Conservation (phyloP, 2,888 invertebrate genomes). For the Acanthopleura granulata region DNA sequence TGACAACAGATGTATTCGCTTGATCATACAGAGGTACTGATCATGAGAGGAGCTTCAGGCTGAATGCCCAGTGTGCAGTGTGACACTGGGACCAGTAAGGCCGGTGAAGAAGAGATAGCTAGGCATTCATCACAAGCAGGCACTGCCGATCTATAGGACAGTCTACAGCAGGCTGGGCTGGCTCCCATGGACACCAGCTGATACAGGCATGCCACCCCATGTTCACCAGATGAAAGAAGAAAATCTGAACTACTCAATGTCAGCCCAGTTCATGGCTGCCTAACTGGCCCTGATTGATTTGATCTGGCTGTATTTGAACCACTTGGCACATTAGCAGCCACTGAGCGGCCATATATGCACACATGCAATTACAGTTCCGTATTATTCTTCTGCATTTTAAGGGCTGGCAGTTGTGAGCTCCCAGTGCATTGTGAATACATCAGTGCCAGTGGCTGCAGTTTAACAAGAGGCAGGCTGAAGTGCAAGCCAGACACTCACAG, state of each 20-base stretch:
- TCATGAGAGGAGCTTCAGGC: neutral
- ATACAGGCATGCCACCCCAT: neutral
- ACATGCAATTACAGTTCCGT: neutral
- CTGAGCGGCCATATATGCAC: neutral
- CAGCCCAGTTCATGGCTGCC: neutral
- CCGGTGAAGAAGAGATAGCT: neutral
- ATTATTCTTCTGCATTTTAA: neutral
- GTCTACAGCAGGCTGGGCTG: neutral
- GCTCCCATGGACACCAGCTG: neutral
- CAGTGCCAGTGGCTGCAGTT: too few relatives aligned
- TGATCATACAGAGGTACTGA: neutral
- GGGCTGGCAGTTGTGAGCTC: too few relatives aligned
- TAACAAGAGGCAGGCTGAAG: too few relatives aligned
- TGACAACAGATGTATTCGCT: constrained; percentile 11
- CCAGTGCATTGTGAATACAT: too few relatives aligned
- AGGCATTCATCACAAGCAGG: neutral
- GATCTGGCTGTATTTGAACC: neutral
- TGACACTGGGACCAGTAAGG: neutral
- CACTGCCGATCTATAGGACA: constrained; percentile 2
- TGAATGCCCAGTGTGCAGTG: neutral
- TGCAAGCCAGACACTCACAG: too few relatives aligned
- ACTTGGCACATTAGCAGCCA: constrained; percentile 4
- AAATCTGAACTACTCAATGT: neutral
- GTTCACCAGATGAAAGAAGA: neutral
- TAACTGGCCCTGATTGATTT: neutral